These are phyloP conservation scores for Aphidoletes aphidimyza DNA, from an alignment of 2,888 invertebrate species.

Conservation along the genomic window DNA sequence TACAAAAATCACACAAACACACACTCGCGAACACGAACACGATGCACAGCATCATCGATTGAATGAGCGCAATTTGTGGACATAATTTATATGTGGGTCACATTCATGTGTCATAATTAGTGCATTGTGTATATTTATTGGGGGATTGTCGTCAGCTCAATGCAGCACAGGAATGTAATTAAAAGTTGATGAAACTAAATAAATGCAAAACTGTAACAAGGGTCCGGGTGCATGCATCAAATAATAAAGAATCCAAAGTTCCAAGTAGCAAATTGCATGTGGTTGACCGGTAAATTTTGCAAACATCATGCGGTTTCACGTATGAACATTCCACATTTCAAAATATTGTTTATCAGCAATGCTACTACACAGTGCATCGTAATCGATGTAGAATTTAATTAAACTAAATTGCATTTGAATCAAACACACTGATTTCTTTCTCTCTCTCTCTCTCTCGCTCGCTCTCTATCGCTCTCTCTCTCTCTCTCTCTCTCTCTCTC, in stretches of 20 bases:
- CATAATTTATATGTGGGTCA: constrained; percentile 47
- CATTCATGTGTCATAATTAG: constrained; percentile 45
- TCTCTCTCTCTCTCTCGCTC: too few relatives aligned
- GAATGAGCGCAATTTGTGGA: constrained; percentile 13
- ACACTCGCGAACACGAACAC: too few relatives aligned
- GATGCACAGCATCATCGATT: too few relatives aligned
- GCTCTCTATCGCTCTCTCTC: too few relatives aligned
- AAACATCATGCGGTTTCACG: constrained; percentile 11
- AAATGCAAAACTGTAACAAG: constrained; percentile 4
- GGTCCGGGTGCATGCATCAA: neutral
- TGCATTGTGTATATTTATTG: constrained; percentile 36
- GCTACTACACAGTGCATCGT: neutral
- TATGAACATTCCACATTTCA: constrained; percentile 29
- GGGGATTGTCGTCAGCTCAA: neutral
- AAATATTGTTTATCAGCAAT: constrained; percentile 5
- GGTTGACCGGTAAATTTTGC: constrained; percentile 35
- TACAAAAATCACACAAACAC: too few relatives aligned
- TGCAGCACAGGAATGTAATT: constrained; percentile 9
- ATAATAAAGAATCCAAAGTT: too few relatives aligned
- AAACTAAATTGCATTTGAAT: neutral
- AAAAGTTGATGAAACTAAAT: constrained; percentile 47
- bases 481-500: too few relatives aligned
- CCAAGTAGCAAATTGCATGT: neutral
- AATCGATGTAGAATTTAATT: constrained; percentile 12
- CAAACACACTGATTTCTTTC: too few relatives aligned